phyloP scores from a whole-genome alignment of 2,888 invertebrate genomes.

The Trissolcus brochymenae region DNA sequence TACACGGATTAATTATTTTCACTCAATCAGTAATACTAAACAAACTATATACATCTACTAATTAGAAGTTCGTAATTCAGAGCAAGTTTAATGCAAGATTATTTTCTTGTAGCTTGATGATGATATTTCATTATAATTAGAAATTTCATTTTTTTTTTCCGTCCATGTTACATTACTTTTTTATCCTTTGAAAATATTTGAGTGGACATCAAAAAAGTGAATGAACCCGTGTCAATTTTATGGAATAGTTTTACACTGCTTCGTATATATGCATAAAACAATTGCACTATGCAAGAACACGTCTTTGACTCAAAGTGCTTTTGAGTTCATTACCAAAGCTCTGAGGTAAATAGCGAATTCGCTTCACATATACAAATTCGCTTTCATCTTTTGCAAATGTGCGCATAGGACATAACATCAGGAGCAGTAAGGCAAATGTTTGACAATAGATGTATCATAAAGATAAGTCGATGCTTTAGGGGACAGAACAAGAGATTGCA shows the following conservation, averaged over 20 bases:
- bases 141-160: too few species aligned
- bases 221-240: neutral
- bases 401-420: constrained; percentile 21
- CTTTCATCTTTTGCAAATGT: constrained; percentile 40
- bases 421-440: constrained; percentile 32
- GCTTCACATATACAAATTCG: constrained; percentile 31
- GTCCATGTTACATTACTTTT: too few species aligned
- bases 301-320: constrained; percentile 28
- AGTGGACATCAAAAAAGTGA: too few species aligned
- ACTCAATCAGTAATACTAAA: neutral
- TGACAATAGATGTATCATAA: constrained; percentile 47
- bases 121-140: too few species aligned
- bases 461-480: constrained; percentile 39
- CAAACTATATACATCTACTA: constrained; percentile 4
- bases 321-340: constrained; percentile 36
- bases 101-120: neutral
- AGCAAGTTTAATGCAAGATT: neutral
- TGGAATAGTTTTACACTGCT: neutral
- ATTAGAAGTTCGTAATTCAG: constrained; percentile 10
- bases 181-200: too few species aligned
- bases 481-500: constrained; percentile 27
- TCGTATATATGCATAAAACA: constrained; percentile 10
- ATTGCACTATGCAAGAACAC: constrained; percentile 12
- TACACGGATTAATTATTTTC: neutral
- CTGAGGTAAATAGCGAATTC: constrained; percentile 25